Base-by-base conservation (phyloP, 1,140 invertebrate species). In the Magallana angulata region DNA sequence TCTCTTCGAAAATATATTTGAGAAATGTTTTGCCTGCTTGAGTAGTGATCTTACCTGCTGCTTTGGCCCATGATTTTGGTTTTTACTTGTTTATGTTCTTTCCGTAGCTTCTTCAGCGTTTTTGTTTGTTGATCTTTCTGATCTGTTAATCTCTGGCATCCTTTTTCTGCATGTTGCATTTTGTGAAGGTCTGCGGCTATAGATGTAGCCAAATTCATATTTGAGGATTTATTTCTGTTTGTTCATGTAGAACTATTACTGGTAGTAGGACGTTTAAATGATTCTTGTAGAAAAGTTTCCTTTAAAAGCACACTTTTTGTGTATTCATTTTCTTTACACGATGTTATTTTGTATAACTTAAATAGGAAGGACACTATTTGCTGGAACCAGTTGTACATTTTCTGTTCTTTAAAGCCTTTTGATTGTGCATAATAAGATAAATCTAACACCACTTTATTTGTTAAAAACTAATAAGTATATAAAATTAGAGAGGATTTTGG, bases 351-450 rank as follows among this genome's bases (percentile, higher is more conserved):
- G 80, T 82, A 82, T 82, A 16, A 56, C 9, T 16, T 82, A n/a
- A 56, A 82, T 56, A 24, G 56, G 30, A 16, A 48, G 30, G 16
- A 56, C 16, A 57, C 56, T 30, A 82, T 82, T 82, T 82, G 14
- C 11, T 36, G 30, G 56, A 82, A 82, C 80, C 80, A 82, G 14
- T 82, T 30, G 56, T 48, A 82, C 80, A 82, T 82, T 82, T 82
- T 82, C 30, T 82, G 30, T 82, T 82, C 30, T 16, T 82, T 82
- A 48, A 82, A 48, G 56, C 36, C 56, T 82, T 82, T 82, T 56
- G 80, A 82, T 82, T 82, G 30, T 36, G 56, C 36, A 82, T 82
- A 82, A 82, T 82, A 9, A 82, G 56, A 82, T 36, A 82, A 56
- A 36, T 82, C 36, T 82, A 82, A 82, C 16, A 48, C 80, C 80